These are phyloP conservation scores for Panopea generosa DNA, from an alignment of 2,888 invertebrate genomes.

Conservation along the genomic window DNA sequence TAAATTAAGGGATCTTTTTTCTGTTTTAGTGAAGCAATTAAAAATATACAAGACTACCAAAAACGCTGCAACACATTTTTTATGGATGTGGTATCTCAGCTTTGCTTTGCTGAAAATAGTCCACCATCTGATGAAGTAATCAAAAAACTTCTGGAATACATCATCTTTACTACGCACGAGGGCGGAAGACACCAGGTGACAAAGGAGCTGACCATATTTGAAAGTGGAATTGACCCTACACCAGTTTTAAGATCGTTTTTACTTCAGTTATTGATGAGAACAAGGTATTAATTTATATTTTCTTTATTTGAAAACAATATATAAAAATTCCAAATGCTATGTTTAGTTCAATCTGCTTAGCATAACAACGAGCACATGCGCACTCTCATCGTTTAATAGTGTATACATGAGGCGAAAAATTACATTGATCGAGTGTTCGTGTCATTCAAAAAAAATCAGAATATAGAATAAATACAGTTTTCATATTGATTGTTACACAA, in stretches of 20 bases:
- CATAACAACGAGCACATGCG: no score
- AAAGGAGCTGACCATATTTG: constrained; percentile 67
- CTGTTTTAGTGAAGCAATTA: no score
- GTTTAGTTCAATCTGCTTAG: no score
- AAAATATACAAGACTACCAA: constrained; percentile 35
- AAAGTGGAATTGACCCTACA: constrained; percentile 28
- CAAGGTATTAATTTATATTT: constrained; percentile 57
- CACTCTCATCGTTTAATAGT: no score
- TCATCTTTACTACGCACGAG: constrained; percentile 17
- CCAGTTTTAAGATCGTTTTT: constrained; percentile 79
- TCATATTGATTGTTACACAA: no score
- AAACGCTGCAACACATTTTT: constrained; percentile 42
- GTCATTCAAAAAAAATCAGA: no score
- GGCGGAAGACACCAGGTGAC: constrained; percentile 41
- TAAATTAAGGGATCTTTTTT: no score
- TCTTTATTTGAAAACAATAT: no score
- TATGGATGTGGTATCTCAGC: constrained; percentile 42
- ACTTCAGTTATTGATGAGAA: constrained; percentile 75
- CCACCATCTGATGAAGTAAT: constrained; percentile 44
- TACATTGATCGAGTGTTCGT: no score
- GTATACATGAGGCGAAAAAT: no score
- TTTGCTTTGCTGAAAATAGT: constrained; percentile 45
- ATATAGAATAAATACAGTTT: no score
- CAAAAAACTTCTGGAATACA: constrained; percentile 34
- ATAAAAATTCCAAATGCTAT: no score